phyloP scores from a whole-genome alignment of 1,140 invertebrate species.

The Lordiphosa clarofinis region DNA sequence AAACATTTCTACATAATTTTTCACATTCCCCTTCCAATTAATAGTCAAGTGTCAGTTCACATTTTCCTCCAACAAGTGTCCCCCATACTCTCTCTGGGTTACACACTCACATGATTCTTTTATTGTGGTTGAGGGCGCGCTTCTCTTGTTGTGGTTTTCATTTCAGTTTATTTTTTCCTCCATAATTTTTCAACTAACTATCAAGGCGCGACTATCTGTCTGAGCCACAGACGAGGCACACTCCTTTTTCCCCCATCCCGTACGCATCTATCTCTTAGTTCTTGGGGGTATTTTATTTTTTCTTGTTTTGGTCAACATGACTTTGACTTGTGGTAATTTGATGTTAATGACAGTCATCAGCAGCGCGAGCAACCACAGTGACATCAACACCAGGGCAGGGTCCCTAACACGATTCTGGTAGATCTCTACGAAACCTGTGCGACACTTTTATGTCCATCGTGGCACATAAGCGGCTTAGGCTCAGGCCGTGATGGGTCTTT shows the following conservation, averaged over 20 bases:
- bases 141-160: slow-evolving; percentile 38
- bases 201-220: slow-evolving; percentile 46
- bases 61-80: slow-evolving; percentile 8
- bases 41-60: slow-evolving; percentile 30
- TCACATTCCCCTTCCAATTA: no score
- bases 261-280: not conserved
- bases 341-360: slow-evolving; percentile 76
- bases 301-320: slow-evolving; percentile 53
- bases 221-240: slow-evolving; percentile 13
- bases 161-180: slow-evolving; percentile 25
- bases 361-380: slow-evolving; percentile 41
- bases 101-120: slow-evolving; percentile 2
- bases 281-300: not conserved
- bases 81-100: not conserved
- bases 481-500: slow-evolving; percentile 35
- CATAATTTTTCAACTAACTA: slow-evolving; percentile 53
- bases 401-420: slow-evolving; percentile 55
- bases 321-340: slow-evolving; percentile 76
- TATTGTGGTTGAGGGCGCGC: slow-evolving; percentile 1
- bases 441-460: slow-evolving; percentile 47
- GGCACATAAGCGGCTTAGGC: slow-evolving; percentile 64
- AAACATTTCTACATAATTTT: no score
- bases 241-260: not conserved
- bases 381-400: slow-evolving; percentile 49
- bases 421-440: slow-evolving; percentile 17